Base-by-base conservation (phyloP, 2,113 vertebrate species). In the Paracanthobrama guichenoti region DNA sequence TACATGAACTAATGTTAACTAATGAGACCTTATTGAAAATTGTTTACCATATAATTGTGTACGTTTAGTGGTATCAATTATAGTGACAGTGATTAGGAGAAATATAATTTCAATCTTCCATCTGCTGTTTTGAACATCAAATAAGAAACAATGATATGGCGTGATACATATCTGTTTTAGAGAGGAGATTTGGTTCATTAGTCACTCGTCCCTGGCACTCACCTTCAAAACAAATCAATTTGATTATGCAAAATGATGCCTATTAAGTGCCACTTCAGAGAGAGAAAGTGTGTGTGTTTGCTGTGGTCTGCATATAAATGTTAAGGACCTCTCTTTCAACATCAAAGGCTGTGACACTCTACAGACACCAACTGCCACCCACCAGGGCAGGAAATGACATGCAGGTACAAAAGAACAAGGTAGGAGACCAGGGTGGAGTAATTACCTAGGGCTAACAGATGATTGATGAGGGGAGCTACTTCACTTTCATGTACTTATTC, bases 211-310 rank as follows among this genome's bases (percentile, higher is more conserved):
- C 74, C 85, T 82, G 48, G 28, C 69, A 57, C 39, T 79, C n/a
- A 53, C 59, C 86, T 82, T 85, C 71, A 79, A 86, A 88, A 90
- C 78, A 84, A 89, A 90, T 88, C 77, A 88, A 85, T 89, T 81
- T 59, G 86, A 80, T 89, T 83, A 90, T 91, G 88, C 85, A 88
- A 87, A 90, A 81, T 24, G 24, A n/a, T 73, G 14, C 50, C 60
- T 57, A 42, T 62, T 80, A 55, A 59, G 39, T 31, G 11, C 24
- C 59, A 42, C 78, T 77, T 78, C 67, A 53, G 59, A 69, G n/a
- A 14, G 62, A 75, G 66, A 20, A 42, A 35, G 79, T 53, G 59
- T 46, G 24, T 55, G 20, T 84, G 78, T 88, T 85, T 87, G 76
- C 79, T 76, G 73, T 85, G 2, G 14, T 66, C 18, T 67, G 57